A percentile compares a stretch with the other conserved stretches of the same genome.
Evolutionary conservation across 2,113 vertebrate genomes (phyloP).

Genomic region (Dasypus novemcinctus): DNA sequence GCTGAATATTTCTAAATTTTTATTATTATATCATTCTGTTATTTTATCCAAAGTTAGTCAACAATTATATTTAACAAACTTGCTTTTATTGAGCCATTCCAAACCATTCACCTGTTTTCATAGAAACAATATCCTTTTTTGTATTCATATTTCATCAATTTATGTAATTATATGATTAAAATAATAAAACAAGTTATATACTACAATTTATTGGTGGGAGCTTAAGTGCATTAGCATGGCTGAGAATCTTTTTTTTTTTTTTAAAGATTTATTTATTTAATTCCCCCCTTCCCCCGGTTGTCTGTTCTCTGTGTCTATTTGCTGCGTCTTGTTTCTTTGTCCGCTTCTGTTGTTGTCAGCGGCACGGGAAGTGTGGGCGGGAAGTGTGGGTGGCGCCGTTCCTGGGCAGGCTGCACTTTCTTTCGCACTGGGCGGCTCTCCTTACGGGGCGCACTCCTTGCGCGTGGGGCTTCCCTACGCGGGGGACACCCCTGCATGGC

Average conservation of each 20-base stretch:
- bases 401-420: too few relatives aligned
- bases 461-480: too few relatives aligned
- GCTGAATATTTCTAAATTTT: not conserved
- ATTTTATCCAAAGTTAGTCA: not conserved
- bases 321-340: too few relatives aligned
- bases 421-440: too few relatives aligned
- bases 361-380: too few relatives aligned
- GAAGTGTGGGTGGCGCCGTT: too few relatives aligned
- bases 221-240: not conserved
- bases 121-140: not conserved
- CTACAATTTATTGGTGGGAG: not conserved
- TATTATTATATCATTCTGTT: not conserved
- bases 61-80: not conserved
- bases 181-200: not conserved
- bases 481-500: too few relatives aligned
- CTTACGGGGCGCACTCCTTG: too few relatives aligned
- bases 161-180: not conserved
- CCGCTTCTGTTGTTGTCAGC: too few relatives aligned
- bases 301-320: too few relatives aligned
- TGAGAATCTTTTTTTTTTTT: not conserved
- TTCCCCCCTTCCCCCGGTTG: too few relatives aligned
- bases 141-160: not conserved
- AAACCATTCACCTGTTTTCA: conserved; percentile 16
- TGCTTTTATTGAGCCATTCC: not conserved
- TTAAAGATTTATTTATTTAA: too few relatives aligned